Evolutionary conservation across 2,113 vertebrate genomes (phyloP), one percentile per base, ranked within the genome.

Genomic region (Cephalopholis sonnerati): DNA sequence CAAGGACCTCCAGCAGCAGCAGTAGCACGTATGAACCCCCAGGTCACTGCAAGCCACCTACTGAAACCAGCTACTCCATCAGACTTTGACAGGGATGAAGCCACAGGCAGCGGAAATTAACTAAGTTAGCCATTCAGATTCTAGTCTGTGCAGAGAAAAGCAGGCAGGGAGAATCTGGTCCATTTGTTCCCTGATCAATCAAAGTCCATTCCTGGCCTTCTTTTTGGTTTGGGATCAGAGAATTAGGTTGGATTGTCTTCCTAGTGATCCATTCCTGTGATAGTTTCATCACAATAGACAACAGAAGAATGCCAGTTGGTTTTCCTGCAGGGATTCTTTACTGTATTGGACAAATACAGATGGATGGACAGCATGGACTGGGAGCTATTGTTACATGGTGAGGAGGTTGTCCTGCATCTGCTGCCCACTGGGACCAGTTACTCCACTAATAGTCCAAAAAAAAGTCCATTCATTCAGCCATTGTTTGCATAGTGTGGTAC

Each of bases 131-230:
- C 75, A 85, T 94, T 94, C 87, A 90, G 64, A 88, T 89, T 79
- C 71, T 50, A 32, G 72, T 86, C 72, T 62, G 58, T 73, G 63
- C 48, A 61, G 73, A 79, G 81, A 90, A 88, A 88, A 53, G 68
- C 77, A 78, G 85, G 79, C 78, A 61, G 77, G 74, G 84, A 85
- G 59, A 90, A 86, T 78, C 79, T 83, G 86, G 24, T 72, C 59
- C 81, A 89, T 77, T 92, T 89, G 86, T 90, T 89, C 67, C 62
- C 86, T 24, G 81, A 94, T 94, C 94, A 93, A 93, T 95, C 93
- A 93, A 80, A 90, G 87, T n/a, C 84, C 44, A 61, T 86, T 81
- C 85, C 74, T 74, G 74, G 53, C 64, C 25, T 51, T 32, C 57
- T 77, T 88, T 90, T 82, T 76, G 63, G 79, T 85, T 85, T 85